A percentile compares a stretch with the other conserved stretches of the same genome.
These are phyloP conservation scores for Labeo catla DNA, from an alignment of 2,113 vertebrate species.

Conservation along the genomic window DNA sequence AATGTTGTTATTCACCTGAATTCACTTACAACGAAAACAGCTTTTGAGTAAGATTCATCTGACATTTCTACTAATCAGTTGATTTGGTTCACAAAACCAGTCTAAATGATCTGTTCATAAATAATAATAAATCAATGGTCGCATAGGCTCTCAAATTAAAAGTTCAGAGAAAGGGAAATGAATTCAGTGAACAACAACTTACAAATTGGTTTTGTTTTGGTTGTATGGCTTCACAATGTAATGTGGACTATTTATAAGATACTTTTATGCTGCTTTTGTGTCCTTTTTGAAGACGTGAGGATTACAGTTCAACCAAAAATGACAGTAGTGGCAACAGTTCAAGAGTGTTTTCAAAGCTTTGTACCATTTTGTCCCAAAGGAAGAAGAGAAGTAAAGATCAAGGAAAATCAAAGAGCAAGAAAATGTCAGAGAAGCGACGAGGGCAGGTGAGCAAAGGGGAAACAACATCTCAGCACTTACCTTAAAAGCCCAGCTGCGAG, in stretches of 20 bases:
- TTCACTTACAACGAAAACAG: background rate
- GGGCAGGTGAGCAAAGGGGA: constrained; percentile 14
- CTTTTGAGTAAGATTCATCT: too few species aligned
- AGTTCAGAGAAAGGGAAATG: too few species aligned
- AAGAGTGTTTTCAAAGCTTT: background rate
- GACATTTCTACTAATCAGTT: too few species aligned
- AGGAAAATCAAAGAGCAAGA: background rate
- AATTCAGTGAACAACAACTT: too few species aligned
- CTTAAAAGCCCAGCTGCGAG: background rate
- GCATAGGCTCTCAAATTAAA: too few species aligned
- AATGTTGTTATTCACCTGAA: background rate
- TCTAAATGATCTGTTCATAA: background rate
- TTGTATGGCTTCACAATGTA: background rate
- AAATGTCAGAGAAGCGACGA: background rate
- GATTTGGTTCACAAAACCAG: too few species aligned
- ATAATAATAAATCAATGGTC: too few species aligned
- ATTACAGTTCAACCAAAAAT: background rate
- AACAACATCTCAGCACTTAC: constrained; percentile 7
- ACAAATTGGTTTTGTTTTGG: background rate
- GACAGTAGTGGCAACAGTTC: background rate
- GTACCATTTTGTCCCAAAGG: background rate
- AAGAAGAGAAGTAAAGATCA: background rate
- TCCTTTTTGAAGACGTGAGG: background rate
- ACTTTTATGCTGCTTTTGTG: background rate
- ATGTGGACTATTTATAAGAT: background rate